Evolutionary conservation across 92 coral and sea anemone species (phyloP), one percentile per base, ranked within the genome.

Genomic region (Palythoa caribaeorum): DNA sequence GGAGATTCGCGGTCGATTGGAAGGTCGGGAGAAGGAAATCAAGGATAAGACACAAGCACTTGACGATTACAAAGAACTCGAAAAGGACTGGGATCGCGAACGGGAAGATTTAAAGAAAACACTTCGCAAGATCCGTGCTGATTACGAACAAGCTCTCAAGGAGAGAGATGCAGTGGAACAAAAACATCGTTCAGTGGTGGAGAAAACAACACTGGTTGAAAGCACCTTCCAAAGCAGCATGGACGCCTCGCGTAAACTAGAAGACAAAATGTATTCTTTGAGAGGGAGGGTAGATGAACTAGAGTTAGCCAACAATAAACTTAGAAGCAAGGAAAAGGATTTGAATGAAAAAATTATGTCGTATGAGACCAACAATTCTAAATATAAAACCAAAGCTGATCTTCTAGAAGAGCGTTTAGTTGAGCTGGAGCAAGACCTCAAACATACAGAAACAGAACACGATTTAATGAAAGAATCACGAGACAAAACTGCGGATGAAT

Each of bases 401-500:
- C 87, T 93, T 52, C 89, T 90, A 86, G 92, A 87, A 78, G 98
- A 95, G 75, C 88, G 96, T 44, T 83, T 95, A 39, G 83, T 95
- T 83, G 98, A 93, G 72, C 78, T 95, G 53, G 96, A 95, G 79
- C 95, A 93, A 76, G 98, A 95, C 39, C 85, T 93, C 70, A 66
- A 52, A 59, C 85, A 94, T 9, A 90, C 92, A 69, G 84, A 90
- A 65, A 94, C 90, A 15, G 98, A 95, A 79, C 87, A 93, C 6
- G 88, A 87, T 59, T 74, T 88, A 35, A 84, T 95, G 17, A 80
- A 88, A 59, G 94, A 88, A 62, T 90, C 91, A 17, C 96, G 98
- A 38, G 96, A 95, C 76, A 94, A 92, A 28, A 92, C 93, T 35
- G 93, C 92, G n/a, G 79, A 89, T 59, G 94, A 93, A 21, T 83